A percentile compares a stretch with the other conserved stretches of the same genome.
phyloP scores from a whole-genome alignment of 2,113 vertebrate genomes.

The Halcyon senegalensis region DNA sequence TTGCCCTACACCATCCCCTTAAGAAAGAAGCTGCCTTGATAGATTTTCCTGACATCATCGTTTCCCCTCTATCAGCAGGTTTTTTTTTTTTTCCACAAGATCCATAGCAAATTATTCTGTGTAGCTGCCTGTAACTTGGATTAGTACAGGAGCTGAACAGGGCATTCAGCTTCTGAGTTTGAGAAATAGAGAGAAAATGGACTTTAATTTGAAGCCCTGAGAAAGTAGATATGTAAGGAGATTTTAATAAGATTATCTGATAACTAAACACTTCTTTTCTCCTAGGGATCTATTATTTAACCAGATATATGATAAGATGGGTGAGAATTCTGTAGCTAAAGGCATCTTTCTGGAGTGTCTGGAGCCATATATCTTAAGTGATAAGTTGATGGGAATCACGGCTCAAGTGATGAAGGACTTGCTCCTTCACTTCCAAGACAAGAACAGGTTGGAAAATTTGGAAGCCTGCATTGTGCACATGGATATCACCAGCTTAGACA shows the following conservation, averaged over 20 bases:
- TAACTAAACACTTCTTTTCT: neutral
- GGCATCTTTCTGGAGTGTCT: constrained; percentile 94
- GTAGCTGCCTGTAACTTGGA: neutral
- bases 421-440: constrained; percentile 92
- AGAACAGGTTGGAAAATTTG: constrained; percentile 91
- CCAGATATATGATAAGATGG: constrained; percentile 89
- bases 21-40: neutral
- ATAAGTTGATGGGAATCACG: constrained; percentile 90
- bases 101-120: neutral
- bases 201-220: neutral
- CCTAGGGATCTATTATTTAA: constrained; percentile 91
- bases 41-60: neutral
- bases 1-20: neutral
- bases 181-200: neutral
- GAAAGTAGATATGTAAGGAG: neutral
- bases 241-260: neutral
- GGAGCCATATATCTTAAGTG: constrained; percentile 91
- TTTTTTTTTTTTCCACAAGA: neutral
- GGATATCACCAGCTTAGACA: constrained; percentile 96
- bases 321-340: constrained; percentile 92
- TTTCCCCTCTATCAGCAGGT: neutral
- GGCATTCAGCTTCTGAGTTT: neutral
- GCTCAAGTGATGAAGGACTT: constrained; percentile 94
- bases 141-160: neutral
- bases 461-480: constrained; percentile 96